Evolutionary conservation across 2,113 vertebrate species (phyloP), one percentile per base, ranked within the genome.

Genomic region (Eolophus roseicapilla): DNA sequence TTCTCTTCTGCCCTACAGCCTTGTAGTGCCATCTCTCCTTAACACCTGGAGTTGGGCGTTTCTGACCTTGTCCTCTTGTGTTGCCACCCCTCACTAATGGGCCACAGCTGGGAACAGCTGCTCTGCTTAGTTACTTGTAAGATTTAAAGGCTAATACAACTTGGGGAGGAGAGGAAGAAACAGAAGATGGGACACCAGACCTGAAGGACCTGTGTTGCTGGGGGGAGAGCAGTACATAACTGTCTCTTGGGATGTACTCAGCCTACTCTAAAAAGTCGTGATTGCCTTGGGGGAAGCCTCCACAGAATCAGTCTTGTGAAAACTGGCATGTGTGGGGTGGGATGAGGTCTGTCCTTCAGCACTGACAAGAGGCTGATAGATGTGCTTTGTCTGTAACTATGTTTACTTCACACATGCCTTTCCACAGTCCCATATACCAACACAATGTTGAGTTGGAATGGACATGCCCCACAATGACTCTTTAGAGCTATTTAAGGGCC

Each of bases 191-290:
- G 53, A 60, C n/a, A 24, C 5, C 41, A 71, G 11, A 10, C 11
- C 70, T 29, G 33, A 21, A 52, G 23, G 43, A 82, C 27, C 60
- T 33, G 17, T n/a, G 25, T 8, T 46, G 44, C 18, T 77, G 69
- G 69, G 37, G 35, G 65, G 39, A 69, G 37, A 35, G 57, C 68
- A 47, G 13, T 6, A 6, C 15, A 50, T 57, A 6, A 6, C 35
- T 11, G 6, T 46, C 35, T 41, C 33, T 79, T 12, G 17, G 41
- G 33, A 35, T n/a, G 33, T 9, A 3, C 31, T 52, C n/a, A 44
- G 23, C 11, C 47, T 12, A 0, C 2, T n/a, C 29, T 68, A 7
- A 43, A 53, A 29, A 69, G 68, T 53, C 0, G 0, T 16, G 37
- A 62, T 39, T 76, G 71, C n/a, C 25, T 28, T 53, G 16, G 28